Evolutionary conservation across 1,140 invertebrate genomes (phyloP), one percentile per base, ranked within the genome.

Genomic region (Drosophila setifemur): DNA sequence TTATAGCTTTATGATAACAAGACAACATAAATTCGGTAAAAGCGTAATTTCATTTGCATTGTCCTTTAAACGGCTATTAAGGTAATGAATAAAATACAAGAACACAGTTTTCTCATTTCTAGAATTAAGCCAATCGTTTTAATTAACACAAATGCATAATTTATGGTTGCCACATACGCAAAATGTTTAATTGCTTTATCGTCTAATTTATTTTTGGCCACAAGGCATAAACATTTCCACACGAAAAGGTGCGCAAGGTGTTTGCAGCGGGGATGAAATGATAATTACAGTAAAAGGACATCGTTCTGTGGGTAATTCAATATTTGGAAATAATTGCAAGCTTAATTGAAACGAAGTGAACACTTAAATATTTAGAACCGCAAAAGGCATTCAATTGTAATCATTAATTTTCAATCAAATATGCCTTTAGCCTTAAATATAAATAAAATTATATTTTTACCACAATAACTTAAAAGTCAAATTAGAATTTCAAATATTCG

Each of bases 61-160:
- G n/a, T n/a, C n/a, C n/a, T n/a, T n/a, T n/a, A n/a, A n/a, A n/a
- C n/a, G n/a, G n/a, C n/a, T n/a, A n/a, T n/a, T n/a, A n/a, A n/a
- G n/a, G n/a, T n/a, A 28, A 2, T 16, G 21, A 49, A 29, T 40
- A 12, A 25, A 26, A 55, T 8, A 11, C 6, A 16, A 29, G 21
- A 9, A n/a, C 19, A 1, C 9, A 12, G 12, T 29, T 19, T 26
- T 21, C 23, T 40, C 7, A 23, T 39, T 21, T 25, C 26, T 42
- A 14, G 19, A n/a, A 33, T 37, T 7, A 6, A 42, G 2, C 4
- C 40, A 70, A 37, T 47, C 21, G 42, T 48, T 73, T 71, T 37
- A 48, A 73, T 54, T 54, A 54, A 45, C 18, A 43, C 52, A 50
- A 40, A 28, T 47, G 31, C 48, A 73, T 40, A 72, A 54, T 73